Conservation (phyloP, 2,797 vertebrate genomes). For the Pseudochromis fuscus region DNA sequence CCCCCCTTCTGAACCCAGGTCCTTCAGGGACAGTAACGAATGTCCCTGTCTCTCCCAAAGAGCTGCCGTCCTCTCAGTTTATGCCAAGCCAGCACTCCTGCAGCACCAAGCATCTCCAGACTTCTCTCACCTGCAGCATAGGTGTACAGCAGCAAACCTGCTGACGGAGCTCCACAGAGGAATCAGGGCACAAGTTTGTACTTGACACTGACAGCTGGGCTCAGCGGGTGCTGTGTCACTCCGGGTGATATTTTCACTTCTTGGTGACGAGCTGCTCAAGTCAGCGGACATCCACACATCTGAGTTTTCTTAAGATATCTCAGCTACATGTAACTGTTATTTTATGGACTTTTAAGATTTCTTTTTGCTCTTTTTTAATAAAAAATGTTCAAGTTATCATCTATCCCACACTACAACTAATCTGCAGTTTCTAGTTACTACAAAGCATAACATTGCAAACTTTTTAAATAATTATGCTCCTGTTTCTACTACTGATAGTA, state of each 20-base stretch:
- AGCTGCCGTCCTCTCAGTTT: neutral
- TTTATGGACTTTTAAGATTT: too few species aligned
- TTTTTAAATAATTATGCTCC: too few species aligned
- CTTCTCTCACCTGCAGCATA: slow-evolving; percentile 18
- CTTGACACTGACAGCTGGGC: slow-evolving; percentile 26
- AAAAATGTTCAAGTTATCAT: too few species aligned
- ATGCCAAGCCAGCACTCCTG: neutral
- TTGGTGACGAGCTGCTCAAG: neutral
- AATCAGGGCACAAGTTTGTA: slow-evolving; percentile 32
- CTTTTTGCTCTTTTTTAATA: too few species aligned
- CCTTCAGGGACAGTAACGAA: neutral
- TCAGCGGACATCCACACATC: neutral
- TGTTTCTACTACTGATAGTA: too few species aligned
- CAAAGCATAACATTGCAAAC: too few species aligned
- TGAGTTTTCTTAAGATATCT: neutral
- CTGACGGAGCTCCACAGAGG: slow-evolving; percentile 21
- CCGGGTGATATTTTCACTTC: neutral
- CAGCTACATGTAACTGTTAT: too few species aligned
- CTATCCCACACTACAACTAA: neutral
- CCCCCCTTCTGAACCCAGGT: neutral
- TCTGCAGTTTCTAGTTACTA: neutral
- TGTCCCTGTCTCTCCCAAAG: neutral
- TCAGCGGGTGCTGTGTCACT: neutral
- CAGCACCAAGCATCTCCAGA: slow-evolving; percentile 6
- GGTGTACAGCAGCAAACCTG: slow-evolving; percentile 23